Conservation (phyloP, 2,797 vertebrate genomes). For the Vespertilio murinus region DNA sequence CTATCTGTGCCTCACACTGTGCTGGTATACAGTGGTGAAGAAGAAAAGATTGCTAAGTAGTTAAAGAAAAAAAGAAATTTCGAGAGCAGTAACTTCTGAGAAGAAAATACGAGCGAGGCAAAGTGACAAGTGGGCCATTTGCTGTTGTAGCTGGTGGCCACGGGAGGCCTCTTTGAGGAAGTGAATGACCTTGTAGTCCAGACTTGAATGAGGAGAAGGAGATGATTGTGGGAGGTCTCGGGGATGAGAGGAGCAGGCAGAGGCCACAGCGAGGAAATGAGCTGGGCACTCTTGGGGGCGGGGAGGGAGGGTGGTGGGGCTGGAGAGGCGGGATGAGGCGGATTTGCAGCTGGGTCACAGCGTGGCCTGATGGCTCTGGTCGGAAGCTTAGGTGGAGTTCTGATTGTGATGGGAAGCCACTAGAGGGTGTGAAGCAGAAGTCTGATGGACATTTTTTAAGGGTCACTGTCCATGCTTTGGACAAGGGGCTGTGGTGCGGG, state of each 20-base stretch:
- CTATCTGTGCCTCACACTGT: neutral
- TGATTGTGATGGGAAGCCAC: neutral
- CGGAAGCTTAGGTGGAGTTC: neutral
- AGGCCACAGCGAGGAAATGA: fast-evolving
- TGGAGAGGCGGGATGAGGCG: neutral
- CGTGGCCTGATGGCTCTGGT: neutral
- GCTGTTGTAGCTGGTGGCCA: neutral
- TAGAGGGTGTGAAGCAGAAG: neutral
- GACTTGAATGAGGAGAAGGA: neutral
- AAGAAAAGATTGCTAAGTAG: neutral
- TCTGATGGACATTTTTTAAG: neutral
- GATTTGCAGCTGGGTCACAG: neutral
- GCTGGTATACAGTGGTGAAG: neutral
- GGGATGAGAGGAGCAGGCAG: neutral
- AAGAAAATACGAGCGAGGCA: neutral
- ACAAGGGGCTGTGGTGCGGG: neutral
- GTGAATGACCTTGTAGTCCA: neutral
- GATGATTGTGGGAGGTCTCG: neutral
- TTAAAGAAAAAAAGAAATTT: neutral
- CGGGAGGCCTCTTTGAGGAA: neutral
- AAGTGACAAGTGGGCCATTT: neutral
- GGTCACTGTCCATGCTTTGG: neutral
- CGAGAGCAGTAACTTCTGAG: neutral
- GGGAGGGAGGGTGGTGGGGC: neutral
- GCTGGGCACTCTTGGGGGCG: neutral